Conservation (phyloP, 2,113 vertebrate genomes). For the Morone chrysops region DNA sequence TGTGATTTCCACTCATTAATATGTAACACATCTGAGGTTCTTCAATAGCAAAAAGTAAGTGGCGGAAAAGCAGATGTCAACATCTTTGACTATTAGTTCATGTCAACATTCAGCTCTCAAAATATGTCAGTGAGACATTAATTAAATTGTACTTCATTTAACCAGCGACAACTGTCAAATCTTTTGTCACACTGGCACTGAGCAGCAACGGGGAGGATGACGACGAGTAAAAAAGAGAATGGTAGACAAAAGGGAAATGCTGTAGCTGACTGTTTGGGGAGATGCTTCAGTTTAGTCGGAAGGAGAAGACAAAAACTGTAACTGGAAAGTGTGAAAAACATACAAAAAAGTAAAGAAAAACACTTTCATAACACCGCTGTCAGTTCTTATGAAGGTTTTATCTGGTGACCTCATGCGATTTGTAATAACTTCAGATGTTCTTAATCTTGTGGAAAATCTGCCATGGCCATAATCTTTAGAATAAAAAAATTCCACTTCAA, state of each 20-base stretch:
- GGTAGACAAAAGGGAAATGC: neutral
- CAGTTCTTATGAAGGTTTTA: neutral
- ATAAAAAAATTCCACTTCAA: neutral
- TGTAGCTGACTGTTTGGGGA: neutral
- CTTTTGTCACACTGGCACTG: neutral
- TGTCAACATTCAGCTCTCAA: neutral
- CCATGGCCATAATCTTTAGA: neutral
- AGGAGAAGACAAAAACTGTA: neutral
- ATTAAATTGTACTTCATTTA: slow-evolving; percentile 13
- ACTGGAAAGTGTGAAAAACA: slow-evolving; percentile 24
- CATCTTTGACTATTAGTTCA: neutral
- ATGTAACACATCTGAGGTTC: neutral
- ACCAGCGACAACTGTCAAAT: neutral
- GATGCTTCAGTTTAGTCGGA: neutral
- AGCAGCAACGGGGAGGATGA: neutral
- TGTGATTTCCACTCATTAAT: slow-evolving; percentile 12
- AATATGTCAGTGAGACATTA: neutral
- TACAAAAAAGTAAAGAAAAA: neutral
- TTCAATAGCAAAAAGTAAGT: neutral
- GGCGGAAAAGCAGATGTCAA: neutral
- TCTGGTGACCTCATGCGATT: neutral
- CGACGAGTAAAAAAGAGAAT: too few relatives aligned
- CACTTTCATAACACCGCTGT: slow-evolving; percentile 1
- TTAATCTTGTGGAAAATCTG: neutral
- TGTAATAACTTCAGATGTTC: neutral